Evolutionary conservation across 2,797 vertebrate genomes (phyloP).

Genomic region (Oophaga sylvatica): DNA sequence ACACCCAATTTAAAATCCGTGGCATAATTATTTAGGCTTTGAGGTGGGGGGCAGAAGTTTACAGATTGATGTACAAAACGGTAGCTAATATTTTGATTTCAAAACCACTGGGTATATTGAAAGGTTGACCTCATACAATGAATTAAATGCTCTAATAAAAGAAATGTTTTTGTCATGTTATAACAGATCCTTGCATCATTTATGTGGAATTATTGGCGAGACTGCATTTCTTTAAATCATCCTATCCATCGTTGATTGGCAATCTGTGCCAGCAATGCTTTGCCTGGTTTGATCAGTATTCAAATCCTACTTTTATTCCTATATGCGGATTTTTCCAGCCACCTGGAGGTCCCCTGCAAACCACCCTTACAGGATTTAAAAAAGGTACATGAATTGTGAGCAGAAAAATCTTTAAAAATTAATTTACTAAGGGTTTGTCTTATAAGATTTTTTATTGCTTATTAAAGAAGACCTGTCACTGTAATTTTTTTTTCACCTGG

Average conservation of each 20-base stretch:
- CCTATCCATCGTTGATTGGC: conserved; percentile 72
- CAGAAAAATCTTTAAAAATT: background rate
- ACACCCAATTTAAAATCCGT: no score
- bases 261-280: conserved; percentile 77
- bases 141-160: background rate
- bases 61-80: no score
- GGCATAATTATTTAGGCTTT: no score
- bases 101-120: no score
- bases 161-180: background rate
- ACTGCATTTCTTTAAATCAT: conserved; percentile 69
- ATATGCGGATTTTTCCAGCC: conserved; percentile 78
- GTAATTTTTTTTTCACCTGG: no score
- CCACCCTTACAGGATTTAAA: conserved; percentile 71
- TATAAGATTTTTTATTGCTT: no score
- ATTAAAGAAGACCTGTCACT: no score
- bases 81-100: no score
- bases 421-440: no score
- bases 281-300: conserved; percentile 73
- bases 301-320: conserved; percentile 76
- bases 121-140: background rate
- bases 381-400: conserved; percentile 68
- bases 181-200: conserved; percentile 74
- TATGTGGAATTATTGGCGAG: conserved; percentile 77
- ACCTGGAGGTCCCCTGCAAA: conserved; percentile 75
- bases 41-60: no score